Percentiles rank a stretch among this genome's conserved stretches.
These are phyloP conservation scores for Zapornia atra DNA, from an alignment of 2,113 vertebrate genomes.

Conservation along the genomic window DNA sequence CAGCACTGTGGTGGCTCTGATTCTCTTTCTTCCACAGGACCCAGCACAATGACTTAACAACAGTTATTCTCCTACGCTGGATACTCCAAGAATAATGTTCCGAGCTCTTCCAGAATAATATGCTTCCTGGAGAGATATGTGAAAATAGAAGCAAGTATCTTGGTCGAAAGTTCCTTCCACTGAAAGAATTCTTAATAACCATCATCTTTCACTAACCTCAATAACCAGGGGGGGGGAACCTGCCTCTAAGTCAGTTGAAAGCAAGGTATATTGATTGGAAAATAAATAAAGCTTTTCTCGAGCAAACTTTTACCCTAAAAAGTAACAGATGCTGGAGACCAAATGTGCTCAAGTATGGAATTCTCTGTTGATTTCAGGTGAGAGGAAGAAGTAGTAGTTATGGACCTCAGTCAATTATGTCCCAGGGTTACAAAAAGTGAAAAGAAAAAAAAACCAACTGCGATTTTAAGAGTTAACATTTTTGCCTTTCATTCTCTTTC, in stretches of 20 bases:
- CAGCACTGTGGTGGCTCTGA: background rate
- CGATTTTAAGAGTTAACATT: background rate
- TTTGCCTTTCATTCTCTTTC: background rate
- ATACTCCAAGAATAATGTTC: background rate
- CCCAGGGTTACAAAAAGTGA: background rate
- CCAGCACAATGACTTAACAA: background rate
- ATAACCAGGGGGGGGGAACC: background rate
- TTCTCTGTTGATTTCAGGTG: background rate
- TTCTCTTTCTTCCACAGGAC: background rate
- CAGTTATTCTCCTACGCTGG: background rate
- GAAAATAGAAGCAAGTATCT: background rate
- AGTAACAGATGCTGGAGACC: background rate
- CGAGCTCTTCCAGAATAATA: background rate
- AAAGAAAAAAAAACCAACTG: background rate
- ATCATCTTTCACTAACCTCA: background rate
- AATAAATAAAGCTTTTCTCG: background rate
- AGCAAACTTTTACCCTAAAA: background rate
- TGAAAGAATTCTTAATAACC: background rate
- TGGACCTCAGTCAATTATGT: background rate
- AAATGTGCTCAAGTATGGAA: background rate
- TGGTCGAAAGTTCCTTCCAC: background rate
- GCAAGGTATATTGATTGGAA: background rate
- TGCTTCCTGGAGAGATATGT: background rate
- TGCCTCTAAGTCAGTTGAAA: background rate
- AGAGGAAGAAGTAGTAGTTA: background rate